Evolutionary conservation across 2,888 invertebrate species (phyloP), one percentile per base, ranked within the genome.

Genomic region (Euclidia mi): DNA sequence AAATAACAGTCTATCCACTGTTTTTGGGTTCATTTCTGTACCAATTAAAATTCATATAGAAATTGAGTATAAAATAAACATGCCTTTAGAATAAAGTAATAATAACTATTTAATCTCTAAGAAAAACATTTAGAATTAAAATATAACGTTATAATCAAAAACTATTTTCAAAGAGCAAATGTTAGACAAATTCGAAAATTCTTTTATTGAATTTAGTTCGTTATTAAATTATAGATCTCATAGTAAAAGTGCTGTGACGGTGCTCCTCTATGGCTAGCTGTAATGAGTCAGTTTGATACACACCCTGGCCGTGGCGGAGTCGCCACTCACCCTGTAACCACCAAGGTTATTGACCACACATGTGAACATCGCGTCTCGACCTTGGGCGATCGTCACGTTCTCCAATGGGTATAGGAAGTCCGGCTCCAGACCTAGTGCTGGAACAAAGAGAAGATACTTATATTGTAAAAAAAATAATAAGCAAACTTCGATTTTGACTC

Each of bases 241-340:
- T 77, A 71, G 79, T 79, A 72, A 60, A 84, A 84, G 91, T 92
- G 91, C 90, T 82, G 83, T 88, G 87, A 87, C 79, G 78, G 92
- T 94, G 94, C 94, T 90, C 89, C 89, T 88, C 93, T 93, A 92
- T 82, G 83, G 81, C 81, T 90, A 92, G 88, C 90, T 92, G 93
- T 90, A 91, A 82, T 80, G 87, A 88, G 87, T 91, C 81, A 78
- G 88, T 89, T 90, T 85, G 95, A 96, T 97, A 97, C 97, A 96
- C 97, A 97, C 97, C 97, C 97, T 96, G 95, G 97, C 96, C 90
- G 96, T 96, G 95, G 96, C 95, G 95, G 96, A 95, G 95, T 97
- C 97, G 95, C 97, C 97, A 98, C 98, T 98, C 98, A 98, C 98
- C 97, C 97, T 97, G 95, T 97, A 96, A 95, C 96, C 96, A 83